Base-by-base conservation (phyloP, 2,797 vertebrate species). In the Xenops minutus region DNA sequence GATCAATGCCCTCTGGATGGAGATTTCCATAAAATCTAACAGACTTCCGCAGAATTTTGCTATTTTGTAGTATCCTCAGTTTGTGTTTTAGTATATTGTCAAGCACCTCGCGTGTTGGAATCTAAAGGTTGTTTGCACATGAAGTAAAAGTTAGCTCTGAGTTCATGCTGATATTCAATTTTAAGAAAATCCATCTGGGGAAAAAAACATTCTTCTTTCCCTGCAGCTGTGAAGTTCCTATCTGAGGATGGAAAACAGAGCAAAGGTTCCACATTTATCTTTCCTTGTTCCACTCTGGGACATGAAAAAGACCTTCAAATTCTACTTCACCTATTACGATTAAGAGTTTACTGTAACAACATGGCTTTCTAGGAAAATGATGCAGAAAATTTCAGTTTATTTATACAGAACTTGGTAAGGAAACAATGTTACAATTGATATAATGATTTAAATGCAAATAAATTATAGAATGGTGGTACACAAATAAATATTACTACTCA, bases 221-320 rank as follows among this genome's bases (percentile, higher is more conserved):
- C 22, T 54, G 16, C 68, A 64, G 4, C 10, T 74, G 18, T 7
- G 7, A 79, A 68, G 32, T 54, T 63, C 30, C 32, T 2, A 20
- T 87, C 36, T 67, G 36, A 80, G 48, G 16, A 29, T n/a, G 7
- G 69, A 74, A 63, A 62, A 14, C 12, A 23, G 4, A 26, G 9
- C 2, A 68, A 61, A 76, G 3, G 11, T 79, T 75, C 71, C 6
- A 21, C 41, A 63, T 54, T 32, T 73, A 20, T 51, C 67, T 8
- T 74, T 71, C 22, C 10, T 16, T 0, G 0, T 66, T 73, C 11
- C 6, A 1, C 1, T 51, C 22, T 32, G 58, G 29, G 44, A 34
- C 7, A 39, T 44, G 10, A 76, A 29, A 58, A 77, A 83, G 12
- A 24, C 14, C 4, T 77, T 74, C 9, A 81, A 55, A 61, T 72